phyloP scores from a whole-genome alignment of 2,797 vertebrate species.

The Phrynocephalus guinanensis region DNA sequence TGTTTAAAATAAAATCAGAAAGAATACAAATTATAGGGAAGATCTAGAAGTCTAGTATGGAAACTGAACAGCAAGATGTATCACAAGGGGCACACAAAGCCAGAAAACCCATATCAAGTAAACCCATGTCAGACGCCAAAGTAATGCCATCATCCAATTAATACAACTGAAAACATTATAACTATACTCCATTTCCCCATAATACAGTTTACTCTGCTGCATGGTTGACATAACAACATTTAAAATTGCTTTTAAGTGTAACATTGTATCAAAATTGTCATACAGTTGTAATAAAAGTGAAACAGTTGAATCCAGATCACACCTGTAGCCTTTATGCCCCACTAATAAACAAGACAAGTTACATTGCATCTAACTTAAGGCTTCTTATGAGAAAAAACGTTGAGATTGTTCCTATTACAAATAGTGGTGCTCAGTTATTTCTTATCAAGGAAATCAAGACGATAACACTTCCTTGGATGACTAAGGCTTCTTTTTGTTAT shows the following conservation, averaged over 20 bases:
- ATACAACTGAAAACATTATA: constrained; percentile 54
- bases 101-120: constrained; percentile 95
- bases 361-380: neutral
- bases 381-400: neutral
- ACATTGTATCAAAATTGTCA: constrained; percentile 32
- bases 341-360: neutral
- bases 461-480: neutral
- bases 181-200: constrained; percentile 53
- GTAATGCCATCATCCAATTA: constrained; percentile 67
- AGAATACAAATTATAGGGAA: constrained; percentile 74
- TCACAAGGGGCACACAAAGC: constrained; percentile 83
- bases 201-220: constrained; percentile 89
- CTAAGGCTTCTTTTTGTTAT: neutral
- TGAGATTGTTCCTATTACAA: neutral
- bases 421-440: neutral
- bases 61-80: constrained; percentile 69
- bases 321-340: neutral
- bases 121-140: constrained; percentile 98
- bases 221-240: constrained; percentile 77
- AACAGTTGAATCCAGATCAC: neutral
- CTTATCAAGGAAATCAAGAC: neutral
- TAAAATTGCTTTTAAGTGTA: neutral
- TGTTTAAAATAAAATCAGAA: constrained; percentile 72
- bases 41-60: constrained; percentile 68
- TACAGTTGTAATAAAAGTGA: constrained; percentile 1